A percentile compares a stretch with the other conserved stretches of the same genome.
phyloP scores from a whole-genome alignment of 2,888 invertebrate species.

The Callinectes sapidus region DNA sequence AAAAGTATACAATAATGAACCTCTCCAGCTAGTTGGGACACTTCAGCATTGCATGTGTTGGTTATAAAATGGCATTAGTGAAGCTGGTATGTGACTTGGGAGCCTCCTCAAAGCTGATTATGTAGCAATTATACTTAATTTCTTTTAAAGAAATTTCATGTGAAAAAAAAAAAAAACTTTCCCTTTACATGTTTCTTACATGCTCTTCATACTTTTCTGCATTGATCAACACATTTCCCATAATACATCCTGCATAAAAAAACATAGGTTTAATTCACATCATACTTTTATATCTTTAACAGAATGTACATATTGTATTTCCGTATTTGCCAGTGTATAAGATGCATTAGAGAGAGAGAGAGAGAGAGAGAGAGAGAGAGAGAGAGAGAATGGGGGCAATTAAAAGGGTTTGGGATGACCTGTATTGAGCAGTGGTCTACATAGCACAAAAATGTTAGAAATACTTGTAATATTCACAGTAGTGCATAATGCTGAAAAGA shows the following conservation, averaged over 20 bases:
- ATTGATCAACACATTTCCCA: not conserved
- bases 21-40: constrained; percentile 27
- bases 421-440: too few species aligned
- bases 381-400: too few species aligned
- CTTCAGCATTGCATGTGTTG: constrained; percentile 30
- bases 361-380: too few species aligned
- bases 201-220: not conserved
- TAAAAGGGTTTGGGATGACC: too few species aligned
- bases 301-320: not conserved
- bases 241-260: not conserved
- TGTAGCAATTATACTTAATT: not conserved
- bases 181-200: not conserved
- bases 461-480: too few species aligned
- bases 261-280: not conserved
- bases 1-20: constrained; percentile 32
- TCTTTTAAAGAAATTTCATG: not conserved
- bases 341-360: too few species aligned
- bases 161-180: not conserved
- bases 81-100: constrained; percentile 37
- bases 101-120: constrained; percentile 15
- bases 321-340: too few species aligned
- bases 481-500: too few species aligned
- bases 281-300: not conserved
- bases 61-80: constrained; percentile 43
- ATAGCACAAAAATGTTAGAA: too few species aligned